Conservation (phyloP, 2,888 invertebrate species). For the Osmoderma eremita region DNA sequence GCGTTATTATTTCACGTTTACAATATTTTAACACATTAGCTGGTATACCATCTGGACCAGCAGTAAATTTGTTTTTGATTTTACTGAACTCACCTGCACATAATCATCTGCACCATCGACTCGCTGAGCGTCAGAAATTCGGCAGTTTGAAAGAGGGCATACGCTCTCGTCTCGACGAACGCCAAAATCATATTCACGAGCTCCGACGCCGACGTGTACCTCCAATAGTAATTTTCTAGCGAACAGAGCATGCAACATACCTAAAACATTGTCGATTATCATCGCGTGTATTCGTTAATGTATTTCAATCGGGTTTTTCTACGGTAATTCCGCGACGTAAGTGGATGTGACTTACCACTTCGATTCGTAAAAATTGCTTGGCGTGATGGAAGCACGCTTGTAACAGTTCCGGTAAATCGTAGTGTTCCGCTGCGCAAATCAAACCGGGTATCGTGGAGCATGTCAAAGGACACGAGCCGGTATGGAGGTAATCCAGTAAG, state of each 20-base stretch:
- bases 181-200: constrained; percentile 93
- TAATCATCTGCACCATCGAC: constrained; percentile 94
- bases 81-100: constrained; percentile 69
- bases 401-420: constrained; percentile 89
- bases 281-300: too few relatives aligned
- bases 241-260: constrained; percentile 93
- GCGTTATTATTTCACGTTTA: too few relatives aligned
- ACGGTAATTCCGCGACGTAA: too few relatives aligned
- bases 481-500: constrained; percentile 90
- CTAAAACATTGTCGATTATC: constrained; percentile 61
- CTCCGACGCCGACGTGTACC: constrained; percentile 93
- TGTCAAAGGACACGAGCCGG: constrained; percentile 90
- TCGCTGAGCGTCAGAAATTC: constrained; percentile 91
- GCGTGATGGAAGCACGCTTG: constrained; percentile 97
- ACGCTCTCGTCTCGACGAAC: constrained; percentile 88
- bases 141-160: constrained; percentile 82
- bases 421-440: constrained; percentile 94
- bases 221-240: constrained; percentile 94
- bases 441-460: constrained; percentile 93
- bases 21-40: too few relatives aligned
- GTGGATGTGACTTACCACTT: constrained; percentile 81
- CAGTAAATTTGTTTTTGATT: too few relatives aligned
- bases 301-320: too few relatives aligned
- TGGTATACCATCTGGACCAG: too few relatives aligned
- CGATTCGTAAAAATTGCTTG: constrained; percentile 91